Percentiles rank a stretch among this genome's conserved stretches.
phyloP scores from a whole-genome alignment of 35 echinoderm and acorn worm species.

The Holothuria glaberrima region DNA sequence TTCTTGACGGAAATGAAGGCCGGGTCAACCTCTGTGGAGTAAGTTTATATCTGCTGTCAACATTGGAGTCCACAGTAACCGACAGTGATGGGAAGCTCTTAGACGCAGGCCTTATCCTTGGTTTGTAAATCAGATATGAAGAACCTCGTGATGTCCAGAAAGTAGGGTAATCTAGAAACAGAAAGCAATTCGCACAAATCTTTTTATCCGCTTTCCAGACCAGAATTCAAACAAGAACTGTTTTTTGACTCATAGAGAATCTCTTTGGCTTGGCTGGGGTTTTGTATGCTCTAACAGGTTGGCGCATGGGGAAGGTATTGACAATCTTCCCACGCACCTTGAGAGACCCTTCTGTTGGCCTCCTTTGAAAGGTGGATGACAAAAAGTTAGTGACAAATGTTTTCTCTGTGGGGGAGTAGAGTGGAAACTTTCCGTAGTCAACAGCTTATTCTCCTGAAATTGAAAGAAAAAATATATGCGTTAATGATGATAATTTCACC shows the following conservation, averaged over 20 bases:
- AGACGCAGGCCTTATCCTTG: not conserved
- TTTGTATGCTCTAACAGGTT: conserved; percentile 7
- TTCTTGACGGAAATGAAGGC: conserved; percentile 23
- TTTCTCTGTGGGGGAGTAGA: not conserved
- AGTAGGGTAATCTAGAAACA: not conserved
- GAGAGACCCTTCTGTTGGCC: not conserved
- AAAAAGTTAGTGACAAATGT: conserved; percentile 2
- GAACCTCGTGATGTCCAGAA: not conserved
- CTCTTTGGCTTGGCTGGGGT: conserved; percentile 27
- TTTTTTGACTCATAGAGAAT: conserved; percentile 16
- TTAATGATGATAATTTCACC: not conserved
- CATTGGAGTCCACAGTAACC: not conserved
- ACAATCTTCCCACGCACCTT: not conserved
- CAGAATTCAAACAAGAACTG: not conserved
- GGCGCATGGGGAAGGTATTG: not conserved
- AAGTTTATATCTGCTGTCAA: not conserved
- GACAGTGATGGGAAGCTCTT: not conserved
- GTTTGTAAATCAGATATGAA: not conserved
- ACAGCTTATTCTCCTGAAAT: conserved; percentile 29
- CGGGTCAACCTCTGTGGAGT: not conserved
- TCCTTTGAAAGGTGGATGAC: not conserved
- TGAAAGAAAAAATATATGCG: not conserved
- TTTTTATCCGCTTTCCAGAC: not conserved
- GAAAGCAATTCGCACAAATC: conserved; percentile 35
- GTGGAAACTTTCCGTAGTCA: not conserved